Evolutionary conservation across 2,797 vertebrate species (phyloP).

Genomic region (Pseudopleuronectes americanus): DNA sequence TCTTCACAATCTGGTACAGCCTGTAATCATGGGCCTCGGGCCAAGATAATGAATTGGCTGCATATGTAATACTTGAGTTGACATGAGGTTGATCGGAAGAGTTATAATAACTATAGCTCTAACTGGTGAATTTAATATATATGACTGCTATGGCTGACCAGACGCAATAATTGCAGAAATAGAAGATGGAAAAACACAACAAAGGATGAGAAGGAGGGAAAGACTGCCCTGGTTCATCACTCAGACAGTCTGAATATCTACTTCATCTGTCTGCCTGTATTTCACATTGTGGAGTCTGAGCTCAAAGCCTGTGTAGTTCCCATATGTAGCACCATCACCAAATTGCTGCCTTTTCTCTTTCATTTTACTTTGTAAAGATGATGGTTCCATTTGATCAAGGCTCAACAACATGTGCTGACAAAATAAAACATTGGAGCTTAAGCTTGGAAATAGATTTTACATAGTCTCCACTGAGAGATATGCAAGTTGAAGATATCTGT

Average conservation of each 20-base stretch:
- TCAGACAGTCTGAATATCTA: constrained; percentile 13
- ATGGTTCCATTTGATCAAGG: constrained; percentile 22
- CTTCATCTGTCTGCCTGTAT: constrained; percentile 4
- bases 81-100: not conserved
- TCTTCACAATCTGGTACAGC: not conserved
- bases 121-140: not conserved
- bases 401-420: constrained; percentile 15
- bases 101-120: not conserved
- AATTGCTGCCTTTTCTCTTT: constrained; percentile 9
- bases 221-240: constrained; percentile 30
- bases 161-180: constrained; percentile 14
- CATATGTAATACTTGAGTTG: not conserved
- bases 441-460: constrained; percentile 19
- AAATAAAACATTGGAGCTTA: constrained; percentile 18
- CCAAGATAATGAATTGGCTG: not conserved
- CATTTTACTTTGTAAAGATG: constrained; percentile 17
- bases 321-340: constrained; percentile 22
- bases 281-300: not conserved
- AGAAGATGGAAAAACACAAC: constrained; percentile 19
- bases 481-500: not conserved
- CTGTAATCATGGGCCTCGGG: not conserved
- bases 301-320: constrained; percentile 12
- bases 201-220: constrained; percentile 4
- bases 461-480: constrained; percentile 5
- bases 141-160: not conserved